Conservation (phyloP, 2,797 vertebrate species). For the Onychomys leucogaster region DNA sequence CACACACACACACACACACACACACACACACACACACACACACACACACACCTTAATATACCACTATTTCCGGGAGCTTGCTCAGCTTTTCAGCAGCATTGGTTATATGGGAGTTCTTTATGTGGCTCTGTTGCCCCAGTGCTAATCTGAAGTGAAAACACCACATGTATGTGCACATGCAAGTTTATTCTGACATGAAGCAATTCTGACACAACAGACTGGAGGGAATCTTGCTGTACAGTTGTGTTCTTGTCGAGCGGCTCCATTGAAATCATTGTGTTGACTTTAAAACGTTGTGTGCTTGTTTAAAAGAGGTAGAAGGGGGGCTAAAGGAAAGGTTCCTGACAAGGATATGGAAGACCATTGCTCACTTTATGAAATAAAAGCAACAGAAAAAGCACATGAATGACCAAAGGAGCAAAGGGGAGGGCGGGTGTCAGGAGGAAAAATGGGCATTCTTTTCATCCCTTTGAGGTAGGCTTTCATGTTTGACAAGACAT, state of each 20-base stretch:
- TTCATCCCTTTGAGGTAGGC: not conserved
- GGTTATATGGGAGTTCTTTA: not conserved
- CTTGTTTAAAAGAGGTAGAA: not conserved
- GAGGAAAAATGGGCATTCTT: not conserved
- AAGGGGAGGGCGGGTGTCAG: not conserved
- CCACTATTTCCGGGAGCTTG: not conserved
- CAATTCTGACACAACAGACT: not conserved
- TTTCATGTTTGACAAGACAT: not conserved
- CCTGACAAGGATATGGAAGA: not conserved
- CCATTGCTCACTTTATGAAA: not conserved
- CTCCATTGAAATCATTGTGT: not conserved
- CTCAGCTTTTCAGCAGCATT: not conserved
- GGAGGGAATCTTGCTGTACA: not conserved
- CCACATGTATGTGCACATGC: accelerated
- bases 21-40: not conserved
- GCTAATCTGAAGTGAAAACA: not conserved
- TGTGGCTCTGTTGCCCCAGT: not conserved
- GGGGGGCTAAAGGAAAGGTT: not conserved
- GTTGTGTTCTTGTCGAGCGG: not conserved
- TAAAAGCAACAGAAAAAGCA: not conserved
- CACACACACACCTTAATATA: not conserved
- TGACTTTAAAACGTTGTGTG: not conserved
- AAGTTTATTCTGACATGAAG: not conserved
- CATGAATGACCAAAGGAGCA: not conserved
- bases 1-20: not conserved